Evolutionary conservation across 2,113 vertebrate genomes (phyloP).

Genomic region (Istiophorus platypterus): DNA sequence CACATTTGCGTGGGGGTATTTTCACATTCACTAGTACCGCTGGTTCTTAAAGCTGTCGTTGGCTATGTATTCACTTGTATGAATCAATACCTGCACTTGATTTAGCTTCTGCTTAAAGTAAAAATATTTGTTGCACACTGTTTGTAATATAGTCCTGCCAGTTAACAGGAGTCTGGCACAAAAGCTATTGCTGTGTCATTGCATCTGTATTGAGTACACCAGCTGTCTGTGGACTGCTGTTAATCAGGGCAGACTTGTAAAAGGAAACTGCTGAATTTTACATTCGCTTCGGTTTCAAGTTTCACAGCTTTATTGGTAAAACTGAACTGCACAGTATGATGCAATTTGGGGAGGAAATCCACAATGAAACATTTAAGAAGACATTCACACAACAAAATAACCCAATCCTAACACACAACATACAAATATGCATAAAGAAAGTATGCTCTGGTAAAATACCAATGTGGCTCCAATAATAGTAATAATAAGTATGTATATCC

Average conservation of each 20-base stretch:
- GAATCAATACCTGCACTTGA: neutral
- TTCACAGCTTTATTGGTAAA: neutral
- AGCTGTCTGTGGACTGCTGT: neutral
- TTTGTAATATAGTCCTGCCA: slow-evolving; percentile 10
- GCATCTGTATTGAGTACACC: neutral
- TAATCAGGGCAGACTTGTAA: neutral
- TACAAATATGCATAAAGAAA: neutral
- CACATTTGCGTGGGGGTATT: neutral
- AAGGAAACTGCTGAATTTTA: neutral
- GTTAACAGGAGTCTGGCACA: neutral
- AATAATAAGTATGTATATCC: neutral
- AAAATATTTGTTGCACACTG: slow-evolving; percentile 7
- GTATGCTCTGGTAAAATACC: neutral
- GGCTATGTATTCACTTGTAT: neutral
- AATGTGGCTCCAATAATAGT: neutral
- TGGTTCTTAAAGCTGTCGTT: slow-evolving; percentile 1
- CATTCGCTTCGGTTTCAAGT: neutral
- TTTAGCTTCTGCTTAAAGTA: neutral
- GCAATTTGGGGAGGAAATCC: neutral
- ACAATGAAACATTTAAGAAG: neutral
- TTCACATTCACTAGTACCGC: neutral
- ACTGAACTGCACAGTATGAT: too few species aligned
- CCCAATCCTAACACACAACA: neutral
- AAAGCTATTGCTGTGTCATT: neutral
- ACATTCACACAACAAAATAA: neutral